Conservation (phyloP, 2,888 invertebrate genomes). For the Osmoderma eremita region DNA sequence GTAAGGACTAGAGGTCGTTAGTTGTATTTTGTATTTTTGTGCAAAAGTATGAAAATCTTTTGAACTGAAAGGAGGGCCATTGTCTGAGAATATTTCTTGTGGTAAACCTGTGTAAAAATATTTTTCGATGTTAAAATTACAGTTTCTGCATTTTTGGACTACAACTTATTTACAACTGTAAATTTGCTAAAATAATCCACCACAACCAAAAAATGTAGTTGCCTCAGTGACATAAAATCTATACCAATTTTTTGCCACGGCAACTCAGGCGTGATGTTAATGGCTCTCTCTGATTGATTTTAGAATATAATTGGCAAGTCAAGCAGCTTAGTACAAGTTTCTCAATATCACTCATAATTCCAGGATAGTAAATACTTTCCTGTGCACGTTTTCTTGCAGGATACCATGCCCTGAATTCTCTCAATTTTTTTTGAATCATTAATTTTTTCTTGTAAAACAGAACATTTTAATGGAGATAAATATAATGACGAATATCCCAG, state of each 20-base stretch:
- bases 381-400: constrained; percentile 32
- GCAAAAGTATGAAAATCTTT: constrained; percentile 45
- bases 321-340: constrained; percentile 20
- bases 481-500: neutral
- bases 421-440: constrained; percentile 31
- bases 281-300: constrained; percentile 36
- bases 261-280: constrained; percentile 30
- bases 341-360: constrained; percentile 19
- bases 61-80: constrained; percentile 48
- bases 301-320: constrained; percentile 38
- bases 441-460: constrained; percentile 31
- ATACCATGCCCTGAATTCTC: constrained; percentile 28
- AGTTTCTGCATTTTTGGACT: constrained; percentile 13
- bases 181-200: constrained; percentile 41
- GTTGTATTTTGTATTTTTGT: constrained; percentile 45
- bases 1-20: too few relatives aligned
- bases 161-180: constrained; percentile 27
- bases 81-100: constrained; percentile 41
- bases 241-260: constrained; percentile 43
- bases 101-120: constrained; percentile 34
- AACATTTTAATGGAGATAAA: neutral
- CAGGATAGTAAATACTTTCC: constrained; percentile 37
- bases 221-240: constrained; percentile 35
- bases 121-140: constrained; percentile 30
- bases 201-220: constrained; percentile 27